phyloP scores from a whole-genome alignment of 1,140 invertebrate genomes.

The Heliconius hermathena region DNA sequence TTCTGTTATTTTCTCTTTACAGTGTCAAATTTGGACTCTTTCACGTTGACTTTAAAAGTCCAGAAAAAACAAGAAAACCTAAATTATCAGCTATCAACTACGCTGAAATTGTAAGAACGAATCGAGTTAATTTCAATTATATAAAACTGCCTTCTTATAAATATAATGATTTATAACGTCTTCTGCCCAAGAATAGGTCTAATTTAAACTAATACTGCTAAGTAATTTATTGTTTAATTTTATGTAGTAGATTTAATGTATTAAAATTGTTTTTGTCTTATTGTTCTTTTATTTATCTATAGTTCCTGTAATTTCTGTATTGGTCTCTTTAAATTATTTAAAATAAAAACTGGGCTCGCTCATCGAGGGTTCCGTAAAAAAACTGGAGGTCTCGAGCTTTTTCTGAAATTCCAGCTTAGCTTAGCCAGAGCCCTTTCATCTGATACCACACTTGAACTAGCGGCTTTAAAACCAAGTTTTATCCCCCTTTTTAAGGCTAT shows the following conservation, averaged over 20 bases:
- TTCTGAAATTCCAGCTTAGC: no score
- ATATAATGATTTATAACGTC: constrained; percentile 42
- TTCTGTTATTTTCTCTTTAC: constrained; percentile 45
- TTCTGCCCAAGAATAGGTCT: not conserved
- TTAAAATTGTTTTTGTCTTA: not conserved
- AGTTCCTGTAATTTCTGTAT: not conserved
- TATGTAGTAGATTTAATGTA: not conserved
- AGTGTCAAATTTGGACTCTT: constrained; percentile 88
- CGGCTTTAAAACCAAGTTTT: no score
- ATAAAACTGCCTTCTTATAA: constrained; percentile 48
- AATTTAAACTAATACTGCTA: not conserved
- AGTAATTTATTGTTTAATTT: constrained; percentile 11
- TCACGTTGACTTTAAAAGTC: constrained; percentile 87
- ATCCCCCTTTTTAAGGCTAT: no score
- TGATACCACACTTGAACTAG: no score
- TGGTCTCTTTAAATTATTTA: no score
- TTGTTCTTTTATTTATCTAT: not conserved
- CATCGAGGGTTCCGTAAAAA: no score
- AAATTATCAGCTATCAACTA: constrained; percentile 85
- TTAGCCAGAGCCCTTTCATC: no score
- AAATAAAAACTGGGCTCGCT: no score
- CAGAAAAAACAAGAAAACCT: constrained; percentile 84
- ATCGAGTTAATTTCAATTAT: constrained; percentile 55
- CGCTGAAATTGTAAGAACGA: constrained; percentile 55
- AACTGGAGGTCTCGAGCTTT: no score